A percentile compares a stretch with the other conserved stretches of the same genome.
Evolutionary conservation across 2,888 invertebrate species (phyloP).

Genomic region (Idaea straminata): DNA sequence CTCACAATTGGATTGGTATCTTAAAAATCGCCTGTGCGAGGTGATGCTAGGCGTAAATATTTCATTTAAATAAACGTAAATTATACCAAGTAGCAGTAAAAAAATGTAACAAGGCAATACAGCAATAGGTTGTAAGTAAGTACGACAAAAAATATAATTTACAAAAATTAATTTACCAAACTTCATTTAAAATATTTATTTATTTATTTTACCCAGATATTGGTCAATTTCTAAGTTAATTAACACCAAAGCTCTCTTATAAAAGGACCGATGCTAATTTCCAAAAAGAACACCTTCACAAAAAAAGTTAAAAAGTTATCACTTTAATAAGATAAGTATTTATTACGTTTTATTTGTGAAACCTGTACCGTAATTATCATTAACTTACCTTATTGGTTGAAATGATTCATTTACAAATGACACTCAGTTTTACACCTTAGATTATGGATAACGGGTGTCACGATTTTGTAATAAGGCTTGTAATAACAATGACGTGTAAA

Average conservation of each 20-base stretch:
- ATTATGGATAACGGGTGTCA: conserved; percentile 10
- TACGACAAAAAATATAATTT: too few species aligned
- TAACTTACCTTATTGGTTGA: conserved; percentile 14
- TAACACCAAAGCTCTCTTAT: not conserved
- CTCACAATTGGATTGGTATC: too few species aligned
- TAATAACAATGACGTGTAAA: not conserved
- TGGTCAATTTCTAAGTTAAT: not conserved
- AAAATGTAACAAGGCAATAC: too few species aligned
- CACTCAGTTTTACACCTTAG: conserved; percentile 16
- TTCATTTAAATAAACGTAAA: too few species aligned
- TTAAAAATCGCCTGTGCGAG: too few species aligned
- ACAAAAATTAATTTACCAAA: too few species aligned
- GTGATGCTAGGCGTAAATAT: too few species aligned
- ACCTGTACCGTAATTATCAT: conserved; percentile 12
- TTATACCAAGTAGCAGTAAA: too few species aligned
- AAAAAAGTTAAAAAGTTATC: not conserved
- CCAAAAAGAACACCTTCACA: not conserved
- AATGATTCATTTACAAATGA: conserved; percentile 23
- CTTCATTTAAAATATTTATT: too few species aligned
- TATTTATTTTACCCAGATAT: too few species aligned
- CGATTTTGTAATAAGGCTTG: not conserved
- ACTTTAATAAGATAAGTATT: conserved; percentile 1
- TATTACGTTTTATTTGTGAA: conserved; percentile 14
- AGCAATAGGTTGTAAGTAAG: too few species aligned
- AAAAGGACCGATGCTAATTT: not conserved